Evolutionary conservation across 1,140 invertebrate species (phyloP).

Genomic region (Scaptomyza graminum): DNA sequence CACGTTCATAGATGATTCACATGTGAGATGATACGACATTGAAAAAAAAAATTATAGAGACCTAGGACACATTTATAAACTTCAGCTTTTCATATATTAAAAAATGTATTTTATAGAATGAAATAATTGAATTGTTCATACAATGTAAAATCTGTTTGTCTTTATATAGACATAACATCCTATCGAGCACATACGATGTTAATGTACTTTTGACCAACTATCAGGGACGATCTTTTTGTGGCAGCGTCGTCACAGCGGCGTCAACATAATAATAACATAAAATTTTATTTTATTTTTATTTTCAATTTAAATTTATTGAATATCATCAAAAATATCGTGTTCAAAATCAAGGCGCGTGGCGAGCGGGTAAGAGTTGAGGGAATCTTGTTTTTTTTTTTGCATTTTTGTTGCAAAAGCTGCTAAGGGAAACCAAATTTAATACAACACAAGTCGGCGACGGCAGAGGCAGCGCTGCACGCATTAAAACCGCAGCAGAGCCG

Average conservation of each 20-base stretch:
- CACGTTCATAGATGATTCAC: background rate
- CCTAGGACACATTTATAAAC: too few relatives aligned
- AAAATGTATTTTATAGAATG: too few relatives aligned
- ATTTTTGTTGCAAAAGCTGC: slow-evolving; percentile 5
- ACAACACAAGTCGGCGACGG: slow-evolving; percentile 51
- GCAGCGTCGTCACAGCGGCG: slow-evolving; percentile 48
- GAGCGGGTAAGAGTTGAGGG: slow-evolving; percentile 46
- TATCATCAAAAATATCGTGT: slow-evolving; percentile 60
- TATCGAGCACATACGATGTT: slow-evolving; percentile 12
- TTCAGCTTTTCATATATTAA: too few relatives aligned
- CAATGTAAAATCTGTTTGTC: background rate
- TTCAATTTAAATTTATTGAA: slow-evolving; percentile 82
- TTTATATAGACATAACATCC: slow-evolving; percentile 20
- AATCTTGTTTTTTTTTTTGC: slow-evolving; percentile 24
- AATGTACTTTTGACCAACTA: slow-evolving; percentile 49
- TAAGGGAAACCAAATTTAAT: slow-evolving; percentile 68
- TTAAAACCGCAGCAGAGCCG: slow-evolving; percentile 62
- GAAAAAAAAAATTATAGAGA: too few relatives aligned
- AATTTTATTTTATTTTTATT: slow-evolving; percentile 83
- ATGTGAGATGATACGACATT: background rate
- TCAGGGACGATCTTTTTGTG: slow-evolving; percentile 52
- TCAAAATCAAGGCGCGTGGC: slow-evolving; percentile 66
- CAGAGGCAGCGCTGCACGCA: slow-evolving; percentile 55
- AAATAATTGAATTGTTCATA: slow-evolving; percentile 35
- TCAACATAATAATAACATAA: slow-evolving; percentile 81